Base-by-base conservation (phyloP, 2,888 invertebrate genomes). In the Zaprionus obscuricornis region DNA sequence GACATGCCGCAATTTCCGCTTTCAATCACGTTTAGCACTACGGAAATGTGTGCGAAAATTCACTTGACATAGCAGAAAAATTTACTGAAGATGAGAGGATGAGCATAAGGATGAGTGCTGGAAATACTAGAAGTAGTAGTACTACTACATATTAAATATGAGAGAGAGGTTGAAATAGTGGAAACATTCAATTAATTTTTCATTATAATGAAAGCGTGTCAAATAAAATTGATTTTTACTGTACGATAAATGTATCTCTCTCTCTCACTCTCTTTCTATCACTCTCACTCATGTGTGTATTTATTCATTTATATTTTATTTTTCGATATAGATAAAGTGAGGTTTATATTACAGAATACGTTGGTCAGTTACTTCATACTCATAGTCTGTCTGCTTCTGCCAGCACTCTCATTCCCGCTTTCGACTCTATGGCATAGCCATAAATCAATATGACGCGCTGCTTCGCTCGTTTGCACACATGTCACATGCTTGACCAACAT, bases 1-100 rank as follows among this genome's bases (percentile, higher is more conserved):
- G 58, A 50, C 70, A 49, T 56, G 74, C 63, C 54, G 59, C 66
- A 81, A 82, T 82, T 82, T 82, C 81, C 81, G 82, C 62, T 69
- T 72, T 82, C 74, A 82, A 81, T 84, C 69, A 78, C 64, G 63
- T 68, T 81, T 62, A 67, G 73, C 65, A 52, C 54, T 39, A 40
- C 73, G 83, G 83, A 79, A 78, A 78, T 78, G 74, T 76, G 63
- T 34, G 68, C 68, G n/a, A 46, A 47, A 65, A 57, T 68, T 72
- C 39, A 47, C 42, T 47, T 42, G 64, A n/a, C n/a, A n/a, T n/a
- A n/a, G n/a, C n/a, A n/a, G n/a, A n/a, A n/a, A n/a, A n/a, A n/a
- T n/a, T n/a, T n/a, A n/a, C n/a, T n/a, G n/a, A n/a, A n/a, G n/a
- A n/a, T n/a, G n/a, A n/a, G n/a, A n/a, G n/a, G n/a, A n/a, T n/a